Evolutionary conservation across 2,888 invertebrate genomes (phyloP), one percentile per base, ranked within the genome.

Genomic region (Synanthedon myopaeformis): DNA sequence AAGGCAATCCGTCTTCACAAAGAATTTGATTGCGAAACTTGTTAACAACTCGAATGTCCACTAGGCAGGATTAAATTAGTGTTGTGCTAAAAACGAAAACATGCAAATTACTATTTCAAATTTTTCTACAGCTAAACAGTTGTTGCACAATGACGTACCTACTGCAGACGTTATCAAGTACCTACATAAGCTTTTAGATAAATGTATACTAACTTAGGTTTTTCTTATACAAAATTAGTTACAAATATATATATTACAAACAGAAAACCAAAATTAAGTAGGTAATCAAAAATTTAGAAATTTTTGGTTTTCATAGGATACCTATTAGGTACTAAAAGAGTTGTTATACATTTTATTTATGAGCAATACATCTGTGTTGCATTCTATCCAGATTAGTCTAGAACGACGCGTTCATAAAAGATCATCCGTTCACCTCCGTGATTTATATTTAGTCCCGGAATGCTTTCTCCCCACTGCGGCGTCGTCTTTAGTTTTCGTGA

Each of bases 71-170:
- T 74, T 69, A 72, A n/a, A n/a, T 79, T 77, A 80, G 78, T 72
- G 65, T 57, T 56, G 61, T 64, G 86, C 85, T 85, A 86, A 86
- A 84, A 82, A 74, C 63, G 85, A 84, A 85, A 86, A 85, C 85
- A 72, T 79, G 83, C 74, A 63, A 80, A 77, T 75, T 61, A 72
- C 63, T 17, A 68, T 69, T 63, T 62, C 63, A 69, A 72, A 61
- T 45, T 45, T 14, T 45, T 13, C 13, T 45, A 13, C 10, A 10
- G 35, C 10, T 10, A 10, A 8, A 35, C 35, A 35, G n/a, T 13
- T 45, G 45, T 45, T 45, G 13, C 45, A 13, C 45, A 45, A 45
- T 45, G 12, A 6, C 13, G 4, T 12, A 45, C 13, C 35, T 23
- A 23, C 23, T 23, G 23, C 5, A 23, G 5, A 23, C 23, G 23